These are phyloP conservation scores for Malacosoma neustria DNA, from an alignment of 2,888 invertebrate genomes.

Conservation along the genomic window DNA sequence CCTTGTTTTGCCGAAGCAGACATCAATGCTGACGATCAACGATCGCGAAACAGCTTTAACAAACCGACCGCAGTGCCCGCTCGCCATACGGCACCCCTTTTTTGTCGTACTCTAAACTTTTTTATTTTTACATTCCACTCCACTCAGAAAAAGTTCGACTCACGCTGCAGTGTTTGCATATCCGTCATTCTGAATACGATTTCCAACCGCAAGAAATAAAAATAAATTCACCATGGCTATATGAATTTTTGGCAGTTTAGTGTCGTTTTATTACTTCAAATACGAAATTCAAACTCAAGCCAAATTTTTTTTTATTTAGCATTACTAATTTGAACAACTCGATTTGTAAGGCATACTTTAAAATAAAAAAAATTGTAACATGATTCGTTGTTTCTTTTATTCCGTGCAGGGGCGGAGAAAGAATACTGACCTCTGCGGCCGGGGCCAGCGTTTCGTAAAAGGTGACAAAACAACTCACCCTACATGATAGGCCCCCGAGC, in stretches of 20 bases:
- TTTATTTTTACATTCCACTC: constrained; percentile 8
- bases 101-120: constrained; percentile 29
- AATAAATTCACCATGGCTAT: not conserved
- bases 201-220: not conserved
- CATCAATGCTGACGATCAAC: constrained; percentile 4
- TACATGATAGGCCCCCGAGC: too few relatives aligned
- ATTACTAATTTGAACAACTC: too few relatives aligned
- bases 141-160: constrained; percentile 5
- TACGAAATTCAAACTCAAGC: too few relatives aligned
- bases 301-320: too few relatives aligned
- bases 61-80: constrained; percentile 39
- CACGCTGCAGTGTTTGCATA: constrained; percentile 3
- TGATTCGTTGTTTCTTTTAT: too few relatives aligned
- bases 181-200: constrained; percentile 5
- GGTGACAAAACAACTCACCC: too few relatives aligned
- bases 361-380: too few relatives aligned
- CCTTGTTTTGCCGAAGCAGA: not conserved
- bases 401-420: too few relatives aligned
- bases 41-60: constrained; percentile 36
- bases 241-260: not conserved
- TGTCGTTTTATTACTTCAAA: too few relatives aligned
- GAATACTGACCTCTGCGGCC: too few relatives aligned
- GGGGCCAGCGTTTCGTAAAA: too few relatives aligned
- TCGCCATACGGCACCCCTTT: constrained; percentile 40
- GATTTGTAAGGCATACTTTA: too few relatives aligned